A percentile compares a stretch with the other conserved stretches of the same genome.
Evolutionary conservation across 2,797 vertebrate species (phyloP).

Genomic region (Lateolabrax maculatus): DNA sequence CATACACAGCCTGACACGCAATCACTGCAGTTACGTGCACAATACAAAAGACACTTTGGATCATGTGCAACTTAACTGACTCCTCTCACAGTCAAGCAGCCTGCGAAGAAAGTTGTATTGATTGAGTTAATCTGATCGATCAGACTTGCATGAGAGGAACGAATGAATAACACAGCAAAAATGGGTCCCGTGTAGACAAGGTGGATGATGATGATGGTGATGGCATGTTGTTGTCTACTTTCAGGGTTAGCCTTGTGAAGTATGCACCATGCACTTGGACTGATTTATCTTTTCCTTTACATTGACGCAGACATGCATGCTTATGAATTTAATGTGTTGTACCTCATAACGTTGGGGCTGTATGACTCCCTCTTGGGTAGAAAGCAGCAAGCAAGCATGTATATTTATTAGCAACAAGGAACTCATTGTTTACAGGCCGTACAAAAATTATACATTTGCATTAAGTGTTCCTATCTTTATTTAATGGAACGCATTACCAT

Average conservation of each 20-base stretch:
- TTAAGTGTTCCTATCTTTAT: neutral
- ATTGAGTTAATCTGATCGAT: neutral
- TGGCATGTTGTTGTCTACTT: neutral
- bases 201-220: neutral
- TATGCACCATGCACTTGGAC: neutral
- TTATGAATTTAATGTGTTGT: neutral
- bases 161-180: neutral
- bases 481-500: neutral
- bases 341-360: neutral
- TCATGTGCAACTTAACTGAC: no score
- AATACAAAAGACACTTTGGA: neutral
- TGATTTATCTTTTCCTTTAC: neutral
- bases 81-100: no score
- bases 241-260: neutral
- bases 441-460: neutral
- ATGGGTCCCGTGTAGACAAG: neutral
- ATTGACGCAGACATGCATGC: neutral
- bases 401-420: constrained; percentile 7
- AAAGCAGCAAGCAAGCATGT: neutral
- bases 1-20: neutral
- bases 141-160: neutral
- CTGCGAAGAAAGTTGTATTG: neutral
- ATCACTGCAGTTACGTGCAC: neutral
- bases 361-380: neutral
- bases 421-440: neutral